A percentile compares a stretch with the other conserved stretches of the same genome.
These are phyloP conservation scores for Acronicta alni DNA, from an alignment of 2,888 invertebrate species.

Conservation along the genomic window DNA sequence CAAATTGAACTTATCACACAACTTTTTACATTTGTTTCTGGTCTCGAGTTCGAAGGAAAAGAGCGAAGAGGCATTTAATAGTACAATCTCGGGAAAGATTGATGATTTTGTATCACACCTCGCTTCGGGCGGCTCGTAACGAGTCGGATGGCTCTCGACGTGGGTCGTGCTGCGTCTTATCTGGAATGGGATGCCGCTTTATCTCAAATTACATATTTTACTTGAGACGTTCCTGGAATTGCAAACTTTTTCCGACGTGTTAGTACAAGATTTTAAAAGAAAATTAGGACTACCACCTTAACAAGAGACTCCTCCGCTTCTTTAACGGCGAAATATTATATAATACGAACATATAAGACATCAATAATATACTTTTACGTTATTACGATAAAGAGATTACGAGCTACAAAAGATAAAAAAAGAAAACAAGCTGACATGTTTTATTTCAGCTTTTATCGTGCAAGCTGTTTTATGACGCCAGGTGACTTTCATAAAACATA, in stretches of 20 bases:
- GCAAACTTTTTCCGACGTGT: slow-evolving; percentile 74
- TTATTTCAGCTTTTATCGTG: slow-evolving; percentile 28
- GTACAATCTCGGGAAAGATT: slow-evolving; percentile 89
- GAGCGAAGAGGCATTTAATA: slow-evolving; percentile 89
- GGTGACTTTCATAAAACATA: slow-evolving; percentile 20
- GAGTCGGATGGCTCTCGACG: slow-evolving; percentile 86
- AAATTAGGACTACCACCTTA: slow-evolving; percentile 50
- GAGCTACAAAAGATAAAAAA: slow-evolving; percentile 29
- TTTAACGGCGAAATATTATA: not conserved
- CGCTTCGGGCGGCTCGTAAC: slow-evolving; percentile 88
- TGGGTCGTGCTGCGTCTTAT: slow-evolving; percentile 87
- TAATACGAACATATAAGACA: not conserved
- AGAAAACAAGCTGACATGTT: slow-evolving; percentile 30
- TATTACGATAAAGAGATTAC: slow-evolving; percentile 13
- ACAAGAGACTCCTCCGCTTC: not conserved
- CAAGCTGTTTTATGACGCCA: slow-evolving; percentile 12
- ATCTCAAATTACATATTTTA: slow-evolving; percentile 89
- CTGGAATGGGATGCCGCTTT: slow-evolving; percentile 88
- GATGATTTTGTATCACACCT: slow-evolving; percentile 90
- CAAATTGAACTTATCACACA: slow-evolving; percentile 90
- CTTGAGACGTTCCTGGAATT: slow-evolving; percentile 82
- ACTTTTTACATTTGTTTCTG: slow-evolving; percentile 90
- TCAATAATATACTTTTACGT: slow-evolving; percentile 21
- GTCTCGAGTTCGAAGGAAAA: slow-evolving; percentile 87
- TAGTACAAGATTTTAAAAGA: slow-evolving; percentile 64